Conservation (phyloP, 2,888 invertebrate species). For the Reticulitermes lucifugus region DNA sequence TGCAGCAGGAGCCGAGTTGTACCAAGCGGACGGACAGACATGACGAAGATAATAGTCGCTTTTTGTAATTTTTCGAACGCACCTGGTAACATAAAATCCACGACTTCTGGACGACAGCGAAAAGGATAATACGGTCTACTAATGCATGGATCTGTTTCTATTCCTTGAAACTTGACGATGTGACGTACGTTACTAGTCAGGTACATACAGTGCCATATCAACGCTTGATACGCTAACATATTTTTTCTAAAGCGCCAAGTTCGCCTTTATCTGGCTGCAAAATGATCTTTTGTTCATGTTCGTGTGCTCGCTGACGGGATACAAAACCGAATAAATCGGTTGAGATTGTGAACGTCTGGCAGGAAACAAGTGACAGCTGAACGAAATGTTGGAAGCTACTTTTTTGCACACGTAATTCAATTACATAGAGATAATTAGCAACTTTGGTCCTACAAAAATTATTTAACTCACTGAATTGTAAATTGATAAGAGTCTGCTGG, state of each 20-base stretch:
- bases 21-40: too few relatives aligned
- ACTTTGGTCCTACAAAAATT: not conserved
- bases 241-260: not conserved
- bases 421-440: conserved; percentile 1
- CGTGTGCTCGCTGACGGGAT: not conserved
- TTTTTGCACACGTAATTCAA: conserved; percentile 14
- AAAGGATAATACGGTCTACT: too few relatives aligned
- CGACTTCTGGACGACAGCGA: too few relatives aligned
- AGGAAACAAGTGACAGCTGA: not conserved
- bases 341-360: not conserved
- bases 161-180: not conserved
- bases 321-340: not conserved
- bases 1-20: too few relatives aligned
- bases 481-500: not conserved
- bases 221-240: not conserved
- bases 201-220: not conserved
- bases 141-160: not conserved
- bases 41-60: too few relatives aligned
- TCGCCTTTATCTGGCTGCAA: not conserved
- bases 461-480: not conserved
- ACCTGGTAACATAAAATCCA: too few relatives aligned
- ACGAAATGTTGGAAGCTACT: not conserved
- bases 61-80: too few relatives aligned
- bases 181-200: not conserved
- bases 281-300: not conserved